These are phyloP conservation scores for Chalcis sispes DNA, from an alignment of 2,888 invertebrate species.

Conservation along the genomic window DNA sequence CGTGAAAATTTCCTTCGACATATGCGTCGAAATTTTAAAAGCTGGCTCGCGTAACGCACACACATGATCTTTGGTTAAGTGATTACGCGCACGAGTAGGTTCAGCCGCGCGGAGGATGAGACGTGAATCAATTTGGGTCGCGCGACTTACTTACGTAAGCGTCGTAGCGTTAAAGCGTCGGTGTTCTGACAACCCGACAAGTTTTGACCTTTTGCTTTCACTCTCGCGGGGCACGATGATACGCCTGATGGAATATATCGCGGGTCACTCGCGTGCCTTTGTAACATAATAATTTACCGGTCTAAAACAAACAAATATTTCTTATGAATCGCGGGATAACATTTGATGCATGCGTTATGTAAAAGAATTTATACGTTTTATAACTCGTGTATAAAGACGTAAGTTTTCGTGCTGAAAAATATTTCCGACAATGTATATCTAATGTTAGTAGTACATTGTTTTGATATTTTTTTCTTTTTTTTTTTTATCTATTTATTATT, in stretches of 20 bases:
- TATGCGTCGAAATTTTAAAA: too few relatives aligned
- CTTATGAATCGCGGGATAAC: slow-evolving; percentile 12
- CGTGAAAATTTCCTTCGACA: too few relatives aligned
- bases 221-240: slow-evolving; percentile 65
- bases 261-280: slow-evolving; percentile 5
- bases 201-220: slow-evolving; percentile 75
- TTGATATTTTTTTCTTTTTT: too few relatives aligned
- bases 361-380: too few relatives aligned
- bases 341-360: not conserved
- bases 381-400: too few relatives aligned
- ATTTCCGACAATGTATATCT: too few relatives aligned
- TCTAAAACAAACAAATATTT: slow-evolving; percentile 25
- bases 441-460: too few relatives aligned
- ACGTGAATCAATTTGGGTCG: slow-evolving; percentile 38
- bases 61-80: slow-evolving; percentile 7
- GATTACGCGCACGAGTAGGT: slow-evolving; percentile 2
- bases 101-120: not conserved
- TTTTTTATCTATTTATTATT: too few relatives aligned
- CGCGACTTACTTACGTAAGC: slow-evolving; percentile 63
- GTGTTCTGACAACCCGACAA: slow-evolving; percentile 68
- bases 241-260: slow-evolving; percentile 55
- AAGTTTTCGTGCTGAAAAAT: too few relatives aligned
- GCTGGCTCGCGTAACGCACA: not conserved
- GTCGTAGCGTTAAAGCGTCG: slow-evolving; percentile 71
- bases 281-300: slow-evolving; percentile 50